Base-by-base conservation (phyloP, 2,797 vertebrate genomes). In the Anguilla pacifica region DNA sequence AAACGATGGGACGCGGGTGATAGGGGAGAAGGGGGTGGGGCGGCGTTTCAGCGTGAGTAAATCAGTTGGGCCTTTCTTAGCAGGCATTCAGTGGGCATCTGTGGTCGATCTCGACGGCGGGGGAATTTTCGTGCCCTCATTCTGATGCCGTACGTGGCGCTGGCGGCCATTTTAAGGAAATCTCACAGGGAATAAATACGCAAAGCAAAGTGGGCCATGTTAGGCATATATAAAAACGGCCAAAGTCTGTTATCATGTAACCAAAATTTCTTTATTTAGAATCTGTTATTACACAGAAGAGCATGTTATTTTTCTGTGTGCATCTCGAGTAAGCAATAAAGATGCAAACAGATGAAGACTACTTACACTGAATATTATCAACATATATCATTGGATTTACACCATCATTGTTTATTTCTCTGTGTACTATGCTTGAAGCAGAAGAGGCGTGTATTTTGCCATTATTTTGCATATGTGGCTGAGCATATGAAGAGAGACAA, bases 1-100 rank as follows among this genome's bases (percentile, higher is more conserved):
- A 92, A 94, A 94, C 94, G 92, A 92, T 90, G 87, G 86, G 92
- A 92, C 87, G 55, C 5, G 79, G 83, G 83, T 84, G 51, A 61
- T 61, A 74, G 51, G 83, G 3, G 70, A 77, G 53, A 84, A 28
- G 82, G 82, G 82, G 82, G 82, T 84, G 70, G 53, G 55, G 83
- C 22, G 19, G 87, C 22, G 59, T 0, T 67, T 39, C 17, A 2
- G 84, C 10, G 11, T 10, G 31, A 61, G 55, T 61, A 61, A 64
- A 85, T 67, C 59, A 84, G 82, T 57, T 13, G n/a, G 82, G 51
- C 25, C 53, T 84, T 92, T 94, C 91, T 93, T 92, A 89, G 92
- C 92, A 92, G 94, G 92, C 91, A 91, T 94, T 93, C 92, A 93
- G 94, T 91, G 93, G 94, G 95, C 95, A 96, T 96, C 94, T 96